Evolutionary conservation across 2,888 invertebrate genomes (phyloP).

Genomic region (Melikaiella ostensackeni): DNA sequence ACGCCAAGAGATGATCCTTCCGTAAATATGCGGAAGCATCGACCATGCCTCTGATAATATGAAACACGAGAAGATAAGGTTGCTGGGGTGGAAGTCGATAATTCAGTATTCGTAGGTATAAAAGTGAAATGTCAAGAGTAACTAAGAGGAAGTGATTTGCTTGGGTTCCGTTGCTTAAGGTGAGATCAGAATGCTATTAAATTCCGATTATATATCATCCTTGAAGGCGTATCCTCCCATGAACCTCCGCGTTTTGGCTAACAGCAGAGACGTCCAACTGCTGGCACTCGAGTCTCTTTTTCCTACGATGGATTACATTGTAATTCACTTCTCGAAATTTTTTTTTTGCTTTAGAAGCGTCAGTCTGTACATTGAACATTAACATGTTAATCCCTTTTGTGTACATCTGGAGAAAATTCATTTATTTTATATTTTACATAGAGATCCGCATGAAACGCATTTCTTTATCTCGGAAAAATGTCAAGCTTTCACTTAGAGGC

Average conservation of each 20-base stretch:
- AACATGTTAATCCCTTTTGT: neutral
- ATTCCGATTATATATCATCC: slow-evolving; percentile 35
- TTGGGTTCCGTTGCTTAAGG: slow-evolving; percentile 27
- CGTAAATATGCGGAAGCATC: slow-evolving; percentile 48
- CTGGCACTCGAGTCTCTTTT: slow-evolving; percentile 21
- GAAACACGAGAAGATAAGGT: slow-evolving; percentile 32
- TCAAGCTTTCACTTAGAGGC: neutral
- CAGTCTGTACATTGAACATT: neutral
- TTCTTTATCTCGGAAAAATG: neutral
- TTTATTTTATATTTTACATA: neutral
- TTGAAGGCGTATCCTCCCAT: slow-evolving; percentile 25
- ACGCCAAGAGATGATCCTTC: slow-evolving; percentile 55
- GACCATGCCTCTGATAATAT: slow-evolving; percentile 28
- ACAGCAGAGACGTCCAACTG: slow-evolving; percentile 5
- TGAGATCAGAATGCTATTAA: slow-evolving; percentile 31
- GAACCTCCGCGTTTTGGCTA: slow-evolving; percentile 7
- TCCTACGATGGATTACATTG: slow-evolving; percentile 13
- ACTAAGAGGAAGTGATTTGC: slow-evolving; percentile 39
- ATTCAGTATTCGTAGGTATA: slow-evolving; percentile 26
- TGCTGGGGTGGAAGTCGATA: slow-evolving; percentile 31
- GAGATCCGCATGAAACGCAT: neutral
- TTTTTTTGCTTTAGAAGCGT: neutral
- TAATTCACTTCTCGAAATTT: slow-evolving; percentile 16
- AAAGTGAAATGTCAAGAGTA: slow-evolving; percentile 39
- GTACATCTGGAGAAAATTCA: neutral